Evolutionary conservation across 1,140 invertebrate species (phyloP).

Genomic region (Micrasema minimum): DNA sequence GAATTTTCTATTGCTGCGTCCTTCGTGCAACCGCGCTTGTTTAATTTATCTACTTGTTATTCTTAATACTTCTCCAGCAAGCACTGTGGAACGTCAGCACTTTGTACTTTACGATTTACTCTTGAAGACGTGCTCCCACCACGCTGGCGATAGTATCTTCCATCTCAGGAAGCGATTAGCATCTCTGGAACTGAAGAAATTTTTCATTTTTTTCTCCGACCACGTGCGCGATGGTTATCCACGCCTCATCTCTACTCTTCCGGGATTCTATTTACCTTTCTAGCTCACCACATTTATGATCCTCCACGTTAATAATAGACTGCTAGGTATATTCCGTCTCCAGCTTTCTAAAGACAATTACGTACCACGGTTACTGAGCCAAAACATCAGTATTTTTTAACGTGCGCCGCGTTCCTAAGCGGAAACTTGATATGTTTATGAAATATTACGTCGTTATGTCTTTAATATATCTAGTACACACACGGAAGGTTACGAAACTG

Average conservation of each 20-base stretch:
- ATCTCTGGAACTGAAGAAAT: slow-evolving; percentile 32
- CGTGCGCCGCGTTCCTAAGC: background rate
- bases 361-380: background rate
- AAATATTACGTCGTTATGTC: background rate
- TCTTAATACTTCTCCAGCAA: background rate
- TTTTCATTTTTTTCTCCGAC: slow-evolving; percentile 23
- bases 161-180: slow-evolving; percentile 25
- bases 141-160: slow-evolving; percentile 21
- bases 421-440: slow-evolving; percentile 9
- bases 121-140: slow-evolving; percentile 21
- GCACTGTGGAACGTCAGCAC: slow-evolving; percentile 20
- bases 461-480: background rate
- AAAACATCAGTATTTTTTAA: background rate
- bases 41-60: background rate
- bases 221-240: slow-evolving; percentile 36
- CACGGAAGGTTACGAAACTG: too few species aligned
- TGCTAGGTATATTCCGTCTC: background rate
- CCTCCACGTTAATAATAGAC: background rate
- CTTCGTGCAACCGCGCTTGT: too few species aligned
- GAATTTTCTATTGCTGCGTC: too few species aligned
- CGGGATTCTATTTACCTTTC: slow-evolving; percentile 25
- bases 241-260: slow-evolving; percentile 15
- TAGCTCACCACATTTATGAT: slow-evolving; percentile 21
- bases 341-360: slow-evolving; percentile 9
- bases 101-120: slow-evolving; percentile 17